Evolutionary conservation across 2,797 vertebrate species (phyloP).

Genomic region (Pteropus rufus): DNA sequence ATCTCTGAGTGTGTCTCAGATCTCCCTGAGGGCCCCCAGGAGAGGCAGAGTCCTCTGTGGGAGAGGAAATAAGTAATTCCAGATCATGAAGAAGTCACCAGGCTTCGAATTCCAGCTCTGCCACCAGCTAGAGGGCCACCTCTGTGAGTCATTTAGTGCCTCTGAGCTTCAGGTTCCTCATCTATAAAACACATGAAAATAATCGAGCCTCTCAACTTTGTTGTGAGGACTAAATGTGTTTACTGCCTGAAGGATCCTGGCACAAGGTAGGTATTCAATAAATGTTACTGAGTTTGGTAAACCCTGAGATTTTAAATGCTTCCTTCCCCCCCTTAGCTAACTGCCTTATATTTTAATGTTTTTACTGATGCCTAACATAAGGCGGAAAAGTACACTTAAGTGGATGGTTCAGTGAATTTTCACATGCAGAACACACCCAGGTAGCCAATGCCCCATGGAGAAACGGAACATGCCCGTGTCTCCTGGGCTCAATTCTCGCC

Average conservation of each 20-base stretch:
- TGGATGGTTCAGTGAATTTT: not conserved
- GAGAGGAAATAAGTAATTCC: not conserved
- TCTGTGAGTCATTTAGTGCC: not conserved
- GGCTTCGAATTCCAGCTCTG: not conserved
- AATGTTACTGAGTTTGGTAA: not conserved
- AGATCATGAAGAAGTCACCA: not conserved
- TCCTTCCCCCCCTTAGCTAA: not conserved
- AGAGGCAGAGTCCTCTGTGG: not conserved
- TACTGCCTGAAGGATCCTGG: not conserved
- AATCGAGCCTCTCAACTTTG: not conserved
- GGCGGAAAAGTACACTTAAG: not conserved
- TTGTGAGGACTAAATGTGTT: not conserved
- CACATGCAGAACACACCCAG: fast-evolving
- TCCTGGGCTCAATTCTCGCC: not conserved
- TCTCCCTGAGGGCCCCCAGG: not conserved
- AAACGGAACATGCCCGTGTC: fast-evolving
- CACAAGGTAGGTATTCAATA: not conserved
- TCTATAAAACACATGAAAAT: not conserved
- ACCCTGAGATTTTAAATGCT: not conserved
- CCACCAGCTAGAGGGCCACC: not conserved
- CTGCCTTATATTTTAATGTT: not conserved
- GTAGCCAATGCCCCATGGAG: fast-evolving
- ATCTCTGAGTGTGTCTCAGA: not conserved
- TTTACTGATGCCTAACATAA: not conserved
- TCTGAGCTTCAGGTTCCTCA: not conserved